Percentiles rank a stretch among this genome's conserved stretches.
Evolutionary conservation across 1,140 invertebrate genomes (phyloP).

Genomic region (Camponotus floridanus): DNA sequence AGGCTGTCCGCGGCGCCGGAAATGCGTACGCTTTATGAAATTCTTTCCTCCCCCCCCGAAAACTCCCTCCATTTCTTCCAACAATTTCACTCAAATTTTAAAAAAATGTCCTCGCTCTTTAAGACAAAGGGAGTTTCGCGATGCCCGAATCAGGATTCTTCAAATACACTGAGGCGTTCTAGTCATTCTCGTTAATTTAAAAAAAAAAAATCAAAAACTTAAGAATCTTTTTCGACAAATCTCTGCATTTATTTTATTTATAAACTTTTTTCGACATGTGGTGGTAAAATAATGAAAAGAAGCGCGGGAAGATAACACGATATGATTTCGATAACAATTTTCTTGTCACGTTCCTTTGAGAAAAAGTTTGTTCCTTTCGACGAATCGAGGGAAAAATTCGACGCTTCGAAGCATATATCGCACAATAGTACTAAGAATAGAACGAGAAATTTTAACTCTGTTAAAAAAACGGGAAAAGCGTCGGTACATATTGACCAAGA

Average conservation of each 20-base stretch:
- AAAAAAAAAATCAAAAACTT: not conserved
- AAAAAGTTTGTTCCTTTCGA: constrained; percentile 25
- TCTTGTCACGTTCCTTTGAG: not conserved
- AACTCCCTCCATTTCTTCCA: too few species aligned
- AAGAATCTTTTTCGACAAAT: too few species aligned
- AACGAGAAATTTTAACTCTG: not conserved
- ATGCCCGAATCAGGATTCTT: not conserved
- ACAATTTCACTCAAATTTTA: not conserved
- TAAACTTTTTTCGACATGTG: not conserved
- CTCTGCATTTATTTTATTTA: too few species aligned
- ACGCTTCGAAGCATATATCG: not conserved
- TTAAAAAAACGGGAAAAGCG: not conserved
- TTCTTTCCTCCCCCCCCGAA: not conserved
- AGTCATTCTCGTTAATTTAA: not conserved
- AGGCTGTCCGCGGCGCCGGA: constrained; percentile 7
- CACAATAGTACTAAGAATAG: constrained; percentile 6
- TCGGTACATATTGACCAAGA: constrained; percentile 33
- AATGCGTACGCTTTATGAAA: not conserved
- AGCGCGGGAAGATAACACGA: not conserved
- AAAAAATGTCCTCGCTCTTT: not conserved
- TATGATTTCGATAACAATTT: not conserved
- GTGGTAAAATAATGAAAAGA: not conserved
- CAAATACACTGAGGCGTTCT: not conserved
- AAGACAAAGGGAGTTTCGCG: not conserved
- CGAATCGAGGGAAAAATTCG: not conserved